Evolutionary conservation across 1,140 invertebrate species (phyloP).

Genomic region (Chlorops oryzae): DNA sequence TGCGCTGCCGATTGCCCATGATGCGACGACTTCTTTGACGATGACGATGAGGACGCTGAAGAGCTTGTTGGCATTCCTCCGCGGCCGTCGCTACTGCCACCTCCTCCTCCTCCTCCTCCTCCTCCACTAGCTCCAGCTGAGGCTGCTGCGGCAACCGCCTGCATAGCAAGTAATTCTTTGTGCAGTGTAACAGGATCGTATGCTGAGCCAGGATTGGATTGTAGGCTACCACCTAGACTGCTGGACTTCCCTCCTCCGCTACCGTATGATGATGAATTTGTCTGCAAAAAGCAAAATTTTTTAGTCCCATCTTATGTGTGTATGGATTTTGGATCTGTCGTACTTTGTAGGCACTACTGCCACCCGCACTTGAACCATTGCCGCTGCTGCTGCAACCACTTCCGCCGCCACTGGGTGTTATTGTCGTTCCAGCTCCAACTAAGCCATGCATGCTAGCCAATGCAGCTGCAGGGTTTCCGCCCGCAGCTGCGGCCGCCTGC

Average conservation of each 20-base stretch:
- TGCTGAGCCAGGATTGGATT: slow-evolving; percentile 34
- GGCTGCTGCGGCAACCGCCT: slow-evolving; percentile 43
- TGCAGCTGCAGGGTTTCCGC: slow-evolving; percentile 37
- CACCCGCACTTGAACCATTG: slow-evolving; percentile 29
- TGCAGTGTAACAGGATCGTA: slow-evolving; percentile 45
- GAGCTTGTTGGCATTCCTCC: no score
- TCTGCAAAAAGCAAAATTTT: slow-evolving; percentile 15
- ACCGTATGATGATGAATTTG: slow-evolving; percentile 38
- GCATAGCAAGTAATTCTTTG: slow-evolving; percentile 46
- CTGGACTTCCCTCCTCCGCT: no score
- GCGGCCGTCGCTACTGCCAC: no score
- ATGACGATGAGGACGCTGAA: no score
- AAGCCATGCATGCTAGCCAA: slow-evolving; percentile 40
- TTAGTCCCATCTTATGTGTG: background rate
- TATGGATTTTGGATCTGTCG: slow-evolving; percentile 6
- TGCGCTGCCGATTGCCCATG: background rate
- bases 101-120: no score
- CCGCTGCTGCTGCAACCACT: slow-evolving; percentile 22
- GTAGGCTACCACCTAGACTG: no score
- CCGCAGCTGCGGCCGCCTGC: slow-evolving; percentile 40
- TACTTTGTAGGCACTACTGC: slow-evolving; percentile 39
- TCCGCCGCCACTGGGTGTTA: slow-evolving; percentile 24
- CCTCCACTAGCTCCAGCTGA: slow-evolving; percentile 22
- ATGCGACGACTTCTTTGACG: background rate
- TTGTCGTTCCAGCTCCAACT: slow-evolving; percentile 32